Evolutionary conservation across 2,797 vertebrate genomes (phyloP), one percentile per base, ranked within the genome.

Genomic region (Potorous gilbertii): DNA sequence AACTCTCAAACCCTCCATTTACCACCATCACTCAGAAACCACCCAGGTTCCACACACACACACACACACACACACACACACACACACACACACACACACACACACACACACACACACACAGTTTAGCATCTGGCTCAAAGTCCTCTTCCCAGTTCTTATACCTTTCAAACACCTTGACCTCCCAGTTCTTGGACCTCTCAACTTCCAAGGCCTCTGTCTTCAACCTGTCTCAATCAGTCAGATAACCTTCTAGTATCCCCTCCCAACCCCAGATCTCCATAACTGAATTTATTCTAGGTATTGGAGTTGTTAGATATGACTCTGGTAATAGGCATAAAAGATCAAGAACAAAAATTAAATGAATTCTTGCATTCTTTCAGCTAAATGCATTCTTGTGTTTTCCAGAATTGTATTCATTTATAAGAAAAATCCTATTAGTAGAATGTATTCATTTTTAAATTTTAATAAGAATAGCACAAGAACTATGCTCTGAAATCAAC

Each of bases 361-460:
- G 21, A 96, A 98, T 91, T 40, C 92, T 97, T 90, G 4, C 34
- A 95, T 94, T 97, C 94, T 94, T 50, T 95, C 96, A 97, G 96
- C 95, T 92, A 95, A 97, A 96, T 93, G 81, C 59, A 96, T 96
- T 93, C 90, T 93, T 94, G 52, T 92, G 92, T 96, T 98, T 98
- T 96, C 94, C 93, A 97, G 93, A 91, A 90, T 55, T 97, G 91
- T 93, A 97, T 98, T 96, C 97, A 98, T 98, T 97, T 97, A 92
- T 97, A 96, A 97, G 50, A 94, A 97, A 96, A 96, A 97, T 62
- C 97, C 97, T 95, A 96, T 98, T 97, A 98, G 94, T 74, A 97
- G 96, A 98, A 97, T 54, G 96, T 92, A 94, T 96, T 91, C 89
- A 92, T 92, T 97, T 95, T 94, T 96, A 97, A 96, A 93, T 97